phyloP scores from a whole-genome alignment of 1,140 invertebrate species.

The Leptinotarsa defecta region DNA sequence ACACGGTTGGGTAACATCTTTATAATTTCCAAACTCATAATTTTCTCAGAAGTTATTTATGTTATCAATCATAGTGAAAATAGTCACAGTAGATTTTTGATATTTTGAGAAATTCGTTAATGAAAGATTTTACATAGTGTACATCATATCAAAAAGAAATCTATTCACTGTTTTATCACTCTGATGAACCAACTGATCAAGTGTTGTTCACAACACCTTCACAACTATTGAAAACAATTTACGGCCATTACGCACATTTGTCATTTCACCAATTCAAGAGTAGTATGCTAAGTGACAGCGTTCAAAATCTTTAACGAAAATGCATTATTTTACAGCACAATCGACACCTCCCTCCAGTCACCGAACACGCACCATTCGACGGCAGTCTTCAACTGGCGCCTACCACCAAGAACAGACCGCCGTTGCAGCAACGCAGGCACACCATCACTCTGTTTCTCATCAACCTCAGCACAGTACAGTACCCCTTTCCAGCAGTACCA shows the following conservation, averaged over 20 bases:
- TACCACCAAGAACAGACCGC: slow-evolving; percentile 58
- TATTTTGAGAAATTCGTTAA: too few species aligned
- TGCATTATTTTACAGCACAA: slow-evolving; percentile 53
- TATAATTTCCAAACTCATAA: too few species aligned
- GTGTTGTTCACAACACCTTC: too few species aligned
- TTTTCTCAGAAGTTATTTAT: too few species aligned
- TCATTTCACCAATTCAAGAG: not conserved
- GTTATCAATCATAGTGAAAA: too few species aligned
- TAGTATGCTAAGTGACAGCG: not conserved
- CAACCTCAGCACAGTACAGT: slow-evolving; percentile 38
- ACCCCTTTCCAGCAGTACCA: slow-evolving; percentile 54
- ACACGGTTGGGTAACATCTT: too few species aligned
- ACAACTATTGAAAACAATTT: too few species aligned
- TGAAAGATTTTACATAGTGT: too few species aligned
- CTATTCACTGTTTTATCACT: too few species aligned
- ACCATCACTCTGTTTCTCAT: slow-evolving; percentile 27
- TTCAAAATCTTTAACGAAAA: not conserved
- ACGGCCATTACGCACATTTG: not conserved
- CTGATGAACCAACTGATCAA: too few species aligned
- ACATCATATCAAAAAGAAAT: too few species aligned
- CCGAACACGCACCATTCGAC: slow-evolving; percentile 61
- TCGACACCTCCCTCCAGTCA: slow-evolving; percentile 63
- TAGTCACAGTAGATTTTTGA: too few species aligned
- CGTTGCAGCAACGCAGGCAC: slow-evolving; percentile 25
- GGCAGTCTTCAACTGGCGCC: slow-evolving; percentile 63